These are phyloP conservation scores for Gymnoscelis rufifasciata DNA, from an alignment of 2,888 invertebrate species.

Conservation along the genomic window DNA sequence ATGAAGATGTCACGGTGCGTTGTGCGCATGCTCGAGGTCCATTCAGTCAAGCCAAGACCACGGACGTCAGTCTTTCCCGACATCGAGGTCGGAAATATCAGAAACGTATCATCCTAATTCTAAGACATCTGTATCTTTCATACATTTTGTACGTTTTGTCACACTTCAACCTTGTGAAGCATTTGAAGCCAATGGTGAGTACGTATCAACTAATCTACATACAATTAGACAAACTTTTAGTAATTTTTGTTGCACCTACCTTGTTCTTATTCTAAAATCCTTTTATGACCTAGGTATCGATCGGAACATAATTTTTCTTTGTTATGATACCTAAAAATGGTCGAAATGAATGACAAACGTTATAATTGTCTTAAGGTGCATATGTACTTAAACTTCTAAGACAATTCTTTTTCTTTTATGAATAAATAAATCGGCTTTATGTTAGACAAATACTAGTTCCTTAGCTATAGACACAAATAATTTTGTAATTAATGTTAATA, in stretches of 20 bases:
- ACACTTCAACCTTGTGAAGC: neutral
- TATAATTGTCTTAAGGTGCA: too few species aligned
- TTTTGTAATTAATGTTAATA: too few species aligned
- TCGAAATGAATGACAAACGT: too few species aligned
- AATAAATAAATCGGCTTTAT: too few species aligned
- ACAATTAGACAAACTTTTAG: too few species aligned
- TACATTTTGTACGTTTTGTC: neutral
- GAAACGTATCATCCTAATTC: neutral
- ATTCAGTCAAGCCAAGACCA: conserved; percentile 19
- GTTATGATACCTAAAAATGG: too few species aligned
- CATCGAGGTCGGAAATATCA: conserved; percentile 23
- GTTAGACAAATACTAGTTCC: too few species aligned
- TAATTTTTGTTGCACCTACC: too few species aligned
- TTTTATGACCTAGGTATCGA: conserved; percentile 9
- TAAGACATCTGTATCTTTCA: neutral
- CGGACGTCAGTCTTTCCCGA: conserved; percentile 39
- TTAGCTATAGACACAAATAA: too few species aligned
- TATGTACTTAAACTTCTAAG: too few species aligned
- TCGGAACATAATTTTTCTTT: conserved; percentile 9
- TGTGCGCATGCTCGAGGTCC: conserved; percentile 20
- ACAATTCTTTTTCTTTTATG: too few species aligned
- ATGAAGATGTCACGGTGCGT: too few species aligned
- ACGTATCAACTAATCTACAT: neutral
- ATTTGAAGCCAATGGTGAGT: conserved; percentile 9
- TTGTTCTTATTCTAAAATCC: neutral